These are phyloP conservation scores for Melieria omissa DNA, from an alignment of 2,888 invertebrate species.

Conservation along the genomic window DNA sequence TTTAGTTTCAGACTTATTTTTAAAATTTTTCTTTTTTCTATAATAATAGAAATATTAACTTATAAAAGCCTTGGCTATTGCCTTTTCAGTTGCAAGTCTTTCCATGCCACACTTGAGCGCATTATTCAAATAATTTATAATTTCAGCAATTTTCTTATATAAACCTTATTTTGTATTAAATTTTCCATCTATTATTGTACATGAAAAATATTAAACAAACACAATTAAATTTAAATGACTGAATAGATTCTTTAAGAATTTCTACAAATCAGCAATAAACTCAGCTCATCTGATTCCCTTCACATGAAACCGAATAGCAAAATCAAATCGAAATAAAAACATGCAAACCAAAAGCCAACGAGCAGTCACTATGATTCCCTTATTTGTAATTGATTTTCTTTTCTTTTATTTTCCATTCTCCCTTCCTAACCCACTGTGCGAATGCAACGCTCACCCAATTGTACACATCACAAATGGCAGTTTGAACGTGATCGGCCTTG, in stretches of 20 bases:
- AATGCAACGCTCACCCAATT: too few species aligned
- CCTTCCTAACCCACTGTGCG: neutral
- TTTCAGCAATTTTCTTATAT: too few species aligned
- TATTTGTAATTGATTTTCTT: too few species aligned
- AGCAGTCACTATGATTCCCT: too few species aligned
- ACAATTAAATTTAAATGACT: conserved; percentile 29
- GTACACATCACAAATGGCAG: neutral
- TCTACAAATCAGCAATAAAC: neutral
- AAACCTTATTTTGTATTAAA: too few species aligned
- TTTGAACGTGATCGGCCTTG: conserved; percentile 21
- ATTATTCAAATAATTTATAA: too few species aligned
- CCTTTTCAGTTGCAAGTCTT: too few species aligned
- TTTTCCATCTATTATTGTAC: neutral
- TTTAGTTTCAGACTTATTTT: too few species aligned
- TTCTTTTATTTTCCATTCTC: conserved; percentile 30
- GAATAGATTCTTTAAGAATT: neutral
- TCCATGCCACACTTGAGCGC: too few species aligned
- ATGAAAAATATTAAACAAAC: conserved; percentile 39
- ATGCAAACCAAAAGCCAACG: neutral
- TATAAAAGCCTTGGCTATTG: too few species aligned
- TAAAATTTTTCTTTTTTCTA: too few species aligned
- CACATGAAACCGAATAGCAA: neutral
- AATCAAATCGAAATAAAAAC: neutral
- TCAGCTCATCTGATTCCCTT: neutral
- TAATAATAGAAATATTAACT: too few species aligned